Base-by-base conservation (phyloP, 2,888 invertebrate species). In the Hemicrepidius hirtus region DNA sequence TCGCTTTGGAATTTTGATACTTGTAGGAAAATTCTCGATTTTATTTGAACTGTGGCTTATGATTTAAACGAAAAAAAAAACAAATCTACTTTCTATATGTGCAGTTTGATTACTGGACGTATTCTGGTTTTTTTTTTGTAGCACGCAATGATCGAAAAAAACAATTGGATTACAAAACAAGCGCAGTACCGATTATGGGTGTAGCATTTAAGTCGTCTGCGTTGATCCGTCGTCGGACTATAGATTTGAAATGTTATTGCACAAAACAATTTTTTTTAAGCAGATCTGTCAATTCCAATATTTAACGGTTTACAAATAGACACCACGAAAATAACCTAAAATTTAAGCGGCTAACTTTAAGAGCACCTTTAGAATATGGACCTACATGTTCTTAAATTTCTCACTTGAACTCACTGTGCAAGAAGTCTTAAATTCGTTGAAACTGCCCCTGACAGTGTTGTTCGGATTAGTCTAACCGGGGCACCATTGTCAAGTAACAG, bases 351-450 rank as follows among this genome's bases (percentile, higher is more conserved):
- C 71, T 71, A 74, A 70, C 32, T 63, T 74, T 79, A 77, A 80
- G 79, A 81, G 81, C 81, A 81, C 81, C 81, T 80, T 80, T 80
- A 75, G 77, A 75, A 75, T 70, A 77, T 82, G 82, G 81, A 82
- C 82, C 81, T 79, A 80, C 73, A 76, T 81, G 80, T 81, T 81
- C 78, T 79, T 68, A 67, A 24, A 68, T 77, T 69, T 73, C 76
- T 76, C 76, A 76, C 78, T 77, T 80, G 76, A 81, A 81, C 78
- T 73, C 68, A 73, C 81, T 83, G 81, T 82, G 82, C 82, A 80
- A 75, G 78, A 81, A 81, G 66, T 77, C 75, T 75, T 76, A 77
- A 79, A 64, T 49, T 68, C 55, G 74, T 66, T 49, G 63, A 65
- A 71, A 59, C 46, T 41, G 62, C 16, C 28, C 55, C 66, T n/a